phyloP scores from a whole-genome alignment of 2,888 invertebrate genomes.

The Machimus rusticus region DNA sequence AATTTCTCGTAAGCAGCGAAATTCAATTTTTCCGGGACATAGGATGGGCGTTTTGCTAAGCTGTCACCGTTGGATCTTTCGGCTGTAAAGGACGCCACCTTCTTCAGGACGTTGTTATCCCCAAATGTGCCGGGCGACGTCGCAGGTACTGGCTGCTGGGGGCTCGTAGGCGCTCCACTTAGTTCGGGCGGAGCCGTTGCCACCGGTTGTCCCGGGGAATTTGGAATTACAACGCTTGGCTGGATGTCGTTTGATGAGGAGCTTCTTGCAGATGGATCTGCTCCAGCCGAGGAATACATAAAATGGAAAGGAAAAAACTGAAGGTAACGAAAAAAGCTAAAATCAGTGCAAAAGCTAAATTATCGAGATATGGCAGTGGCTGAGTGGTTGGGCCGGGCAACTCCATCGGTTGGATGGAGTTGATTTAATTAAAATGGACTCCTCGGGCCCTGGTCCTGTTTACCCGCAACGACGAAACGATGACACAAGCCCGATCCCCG shows the following conservation, averaged over 20 bases:
- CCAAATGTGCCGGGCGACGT: conserved; percentile 49
- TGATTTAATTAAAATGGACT: conserved; percentile 45
- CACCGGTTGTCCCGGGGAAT: conserved; percentile 54
- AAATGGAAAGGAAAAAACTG: background rate
- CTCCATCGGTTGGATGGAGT: conserved; percentile 24
- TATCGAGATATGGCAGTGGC: conserved; percentile 32
- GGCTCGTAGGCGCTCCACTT: conserved; percentile 37
- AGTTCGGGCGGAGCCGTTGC: background rate
- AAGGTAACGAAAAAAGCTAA: background rate
- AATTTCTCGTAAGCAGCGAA: conserved; percentile 89
- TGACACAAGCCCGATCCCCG: background rate
- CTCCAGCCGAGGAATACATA: conserved; percentile 50
- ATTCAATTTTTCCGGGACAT: conserved; percentile 85
- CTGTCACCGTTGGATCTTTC: conserved; percentile 66
- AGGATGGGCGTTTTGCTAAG: conserved; percentile 72
- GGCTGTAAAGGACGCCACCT: conserved; percentile 83
- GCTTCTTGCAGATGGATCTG: conserved; percentile 51
- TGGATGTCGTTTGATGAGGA: conserved; percentile 58
- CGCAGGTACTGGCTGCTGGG: conserved; percentile 23
- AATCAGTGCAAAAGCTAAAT: conserved; percentile 36
- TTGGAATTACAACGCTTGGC: conserved; percentile 63
- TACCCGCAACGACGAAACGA: conserved; percentile 37
- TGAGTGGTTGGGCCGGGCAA: conserved; percentile 45
- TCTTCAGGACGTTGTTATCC: conserved; percentile 79
- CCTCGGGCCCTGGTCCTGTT: conserved; percentile 4